phyloP scores from a whole-genome alignment of 2,888 invertebrate species.

The Ochlodes sylvanus region DNA sequence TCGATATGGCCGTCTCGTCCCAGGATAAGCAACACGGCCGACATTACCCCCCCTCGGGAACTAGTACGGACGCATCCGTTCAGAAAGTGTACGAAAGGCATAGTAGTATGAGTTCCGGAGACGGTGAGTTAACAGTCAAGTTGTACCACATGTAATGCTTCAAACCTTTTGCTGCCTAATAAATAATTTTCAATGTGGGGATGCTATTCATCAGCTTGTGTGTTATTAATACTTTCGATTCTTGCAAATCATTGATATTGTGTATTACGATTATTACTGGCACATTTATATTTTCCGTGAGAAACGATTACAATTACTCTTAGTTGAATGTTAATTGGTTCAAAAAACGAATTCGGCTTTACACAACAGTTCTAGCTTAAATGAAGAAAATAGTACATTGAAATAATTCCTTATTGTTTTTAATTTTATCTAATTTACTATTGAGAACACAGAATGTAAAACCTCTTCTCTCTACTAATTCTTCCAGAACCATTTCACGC shows the following conservation, averaged over 20 bases:
- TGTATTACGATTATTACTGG: slow-evolving; percentile 4
- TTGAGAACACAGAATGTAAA: slow-evolving; percentile 9
- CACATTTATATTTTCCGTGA: not conserved
- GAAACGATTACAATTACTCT: no score
- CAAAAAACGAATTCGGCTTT: slow-evolving; percentile 27
- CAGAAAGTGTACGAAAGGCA: slow-evolving; percentile 75
- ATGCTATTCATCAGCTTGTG: slow-evolving; percentile 55
- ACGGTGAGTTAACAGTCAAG: slow-evolving; percentile 65
- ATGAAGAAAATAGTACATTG: slow-evolving; percentile 1
- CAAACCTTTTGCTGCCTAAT: slow-evolving; percentile 47
- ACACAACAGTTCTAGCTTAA: not conserved
- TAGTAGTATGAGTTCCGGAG: slow-evolving; percentile 64
- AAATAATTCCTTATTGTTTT: slow-evolving; percentile 46
- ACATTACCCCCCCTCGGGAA: slow-evolving; percentile 64
- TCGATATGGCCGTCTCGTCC: slow-evolving; percentile 58
- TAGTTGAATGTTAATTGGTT: slow-evolving; percentile 19
- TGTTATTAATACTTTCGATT: slow-evolving; percentile 42
- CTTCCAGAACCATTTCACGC: slow-evolving; percentile 77
- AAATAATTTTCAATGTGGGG: slow-evolving; percentile 49
- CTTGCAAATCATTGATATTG: slow-evolving; percentile 23
- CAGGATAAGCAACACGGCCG: slow-evolving; percentile 65
- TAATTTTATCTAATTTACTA: slow-evolving; percentile 37
- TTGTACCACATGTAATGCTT: slow-evolving; percentile 40
- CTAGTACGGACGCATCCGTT: slow-evolving; percentile 60
- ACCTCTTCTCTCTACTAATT: slow-evolving; percentile 60